Evolutionary conservation across 2,113 vertebrate species (phyloP).

Genomic region (Lamprotornis superbus): DNA sequence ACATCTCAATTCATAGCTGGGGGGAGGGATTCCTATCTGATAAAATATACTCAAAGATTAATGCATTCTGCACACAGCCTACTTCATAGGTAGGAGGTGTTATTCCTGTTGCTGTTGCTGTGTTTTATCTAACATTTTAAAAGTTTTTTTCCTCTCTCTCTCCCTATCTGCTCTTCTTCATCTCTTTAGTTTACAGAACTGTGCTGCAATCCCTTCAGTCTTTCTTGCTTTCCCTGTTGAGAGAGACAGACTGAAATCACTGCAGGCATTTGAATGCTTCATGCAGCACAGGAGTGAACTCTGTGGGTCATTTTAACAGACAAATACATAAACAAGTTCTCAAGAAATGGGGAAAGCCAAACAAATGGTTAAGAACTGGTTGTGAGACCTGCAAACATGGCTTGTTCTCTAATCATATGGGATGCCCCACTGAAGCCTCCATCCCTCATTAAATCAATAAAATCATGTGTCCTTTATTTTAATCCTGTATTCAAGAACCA

Average conservation of each 20-base stretch:
- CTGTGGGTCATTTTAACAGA: constrained; percentile 48
- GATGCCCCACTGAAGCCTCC: constrained; percentile 22
- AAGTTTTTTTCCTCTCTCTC: not conserved
- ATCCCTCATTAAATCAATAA: constrained; percentile 77
- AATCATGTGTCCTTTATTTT: constrained; percentile 77
- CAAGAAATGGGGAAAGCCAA: not conserved
- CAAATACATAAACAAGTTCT: constrained; percentile 40
- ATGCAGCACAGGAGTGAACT: constrained; percentile 30
- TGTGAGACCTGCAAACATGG: constrained; percentile 12
- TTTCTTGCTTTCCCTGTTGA: constrained; percentile 29
- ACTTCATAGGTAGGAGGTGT: constrained; percentile 52
- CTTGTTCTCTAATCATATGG: constrained; percentile 29
- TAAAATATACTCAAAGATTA: constrained; percentile 52
- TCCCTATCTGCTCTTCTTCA: constrained; percentile 26
- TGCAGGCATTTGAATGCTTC: constrained; percentile 61
- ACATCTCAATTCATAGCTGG: constrained; percentile 43
- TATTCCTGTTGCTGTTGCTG: constrained; percentile 48
- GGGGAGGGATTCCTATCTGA: constrained; percentile 20
- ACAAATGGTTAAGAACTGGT: not conserved
- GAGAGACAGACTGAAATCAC: constrained; percentile 48
- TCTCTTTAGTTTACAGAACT: constrained; percentile 33
- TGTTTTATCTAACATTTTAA: constrained; percentile 46
- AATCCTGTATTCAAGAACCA: constrained; percentile 63
- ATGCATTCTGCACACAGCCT: constrained; percentile 47
- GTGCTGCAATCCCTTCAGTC: not conserved